phyloP scores from a whole-genome alignment of 2,797 vertebrate species.

The Karalla daura region DNA sequence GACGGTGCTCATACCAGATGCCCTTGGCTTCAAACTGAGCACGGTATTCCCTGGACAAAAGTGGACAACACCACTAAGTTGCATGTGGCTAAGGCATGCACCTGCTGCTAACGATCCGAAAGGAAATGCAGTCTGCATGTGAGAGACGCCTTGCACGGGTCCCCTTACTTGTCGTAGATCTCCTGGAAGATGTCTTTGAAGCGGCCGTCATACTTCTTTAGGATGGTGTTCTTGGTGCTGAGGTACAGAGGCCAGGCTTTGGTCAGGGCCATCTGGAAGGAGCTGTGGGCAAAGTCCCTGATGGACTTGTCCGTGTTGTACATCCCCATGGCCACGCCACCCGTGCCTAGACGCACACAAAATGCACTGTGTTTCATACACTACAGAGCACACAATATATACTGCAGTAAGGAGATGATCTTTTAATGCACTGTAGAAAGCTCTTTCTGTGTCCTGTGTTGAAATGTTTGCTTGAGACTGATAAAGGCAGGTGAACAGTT shows the following conservation, averaged over 20 bases:
- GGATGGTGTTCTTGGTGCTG: conserved; percentile 99
- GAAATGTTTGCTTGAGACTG: too few relatives aligned
- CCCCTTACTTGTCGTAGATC: conserved; percentile 94
- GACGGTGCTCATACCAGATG: conserved; percentile 98
- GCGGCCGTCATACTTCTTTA: conserved; percentile 96
- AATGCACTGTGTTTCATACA: not conserved
- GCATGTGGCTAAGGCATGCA: not conserved
- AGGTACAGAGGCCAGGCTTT: conserved; percentile 95
- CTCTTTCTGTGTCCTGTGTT: too few relatives aligned
- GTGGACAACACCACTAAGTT: not conserved
- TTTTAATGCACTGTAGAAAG: too few relatives aligned
- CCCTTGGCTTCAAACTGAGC: conserved; percentile 91
- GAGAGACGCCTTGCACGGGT: not conserved
- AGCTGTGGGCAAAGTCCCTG: conserved; percentile 97
- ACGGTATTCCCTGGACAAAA: conserved; percentile 89
- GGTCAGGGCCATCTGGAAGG: conserved; percentile 93
- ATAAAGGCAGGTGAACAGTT: not conserved
- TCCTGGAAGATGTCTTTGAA: conserved; percentile 99
- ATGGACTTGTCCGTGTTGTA: conserved; percentile 98
- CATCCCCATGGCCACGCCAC: conserved; percentile 97
- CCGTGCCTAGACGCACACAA: conserved; percentile 81
- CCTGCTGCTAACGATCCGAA: too few relatives aligned
- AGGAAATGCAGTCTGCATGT: not conserved
- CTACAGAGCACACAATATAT: too few relatives aligned
- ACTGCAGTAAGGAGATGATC: too few relatives aligned